Evolutionary conservation across 2,888 invertebrate species (phyloP).

Genomic region (Eupithecia tripunctaria): DNA sequence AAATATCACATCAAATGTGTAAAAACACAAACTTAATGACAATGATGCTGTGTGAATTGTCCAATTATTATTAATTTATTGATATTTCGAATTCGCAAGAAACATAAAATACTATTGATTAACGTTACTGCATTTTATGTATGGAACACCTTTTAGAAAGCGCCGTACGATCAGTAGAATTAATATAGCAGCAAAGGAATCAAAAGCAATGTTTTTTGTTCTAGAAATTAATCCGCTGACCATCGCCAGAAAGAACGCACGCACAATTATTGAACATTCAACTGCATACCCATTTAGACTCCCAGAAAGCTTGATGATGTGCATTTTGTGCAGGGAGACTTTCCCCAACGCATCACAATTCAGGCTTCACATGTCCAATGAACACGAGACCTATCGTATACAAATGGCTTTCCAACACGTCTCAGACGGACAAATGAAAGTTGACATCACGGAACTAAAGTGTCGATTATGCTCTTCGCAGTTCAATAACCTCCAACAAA

Average conservation of each 20-base stretch:
- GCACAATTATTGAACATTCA: constrained; percentile 63
- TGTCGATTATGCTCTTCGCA: constrained; percentile 60
- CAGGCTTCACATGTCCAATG: constrained; percentile 53
- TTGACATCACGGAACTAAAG: constrained; percentile 61
- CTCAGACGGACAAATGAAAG: constrained; percentile 50
- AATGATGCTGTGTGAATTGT: not conserved
- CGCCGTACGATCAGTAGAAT: not conserved
- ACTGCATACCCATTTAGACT: constrained; percentile 71
- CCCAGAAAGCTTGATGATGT: constrained; percentile 63
- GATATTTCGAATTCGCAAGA: not conserved
- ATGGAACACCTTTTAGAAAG: not conserved
- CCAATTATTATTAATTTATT: too few species aligned
- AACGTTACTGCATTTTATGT: not conserved
- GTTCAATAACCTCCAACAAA: constrained; percentile 50
- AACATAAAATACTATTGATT: not conserved
- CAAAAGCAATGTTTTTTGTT: constrained; percentile 59
- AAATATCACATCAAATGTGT: not conserved
- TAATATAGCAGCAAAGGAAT: not conserved
- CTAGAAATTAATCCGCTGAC: constrained; percentile 67
- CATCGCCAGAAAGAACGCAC: constrained; percentile 68
- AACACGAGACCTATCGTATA: constrained; percentile 45
- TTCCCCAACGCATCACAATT: constrained; percentile 54
- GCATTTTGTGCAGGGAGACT: constrained; percentile 67
- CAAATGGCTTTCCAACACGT: constrained; percentile 51
- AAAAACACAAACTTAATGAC: not conserved